These are phyloP conservation scores for Alauda arvensis DNA, from an alignment of 2,797 vertebrate genomes.

Conservation along the genomic window DNA sequence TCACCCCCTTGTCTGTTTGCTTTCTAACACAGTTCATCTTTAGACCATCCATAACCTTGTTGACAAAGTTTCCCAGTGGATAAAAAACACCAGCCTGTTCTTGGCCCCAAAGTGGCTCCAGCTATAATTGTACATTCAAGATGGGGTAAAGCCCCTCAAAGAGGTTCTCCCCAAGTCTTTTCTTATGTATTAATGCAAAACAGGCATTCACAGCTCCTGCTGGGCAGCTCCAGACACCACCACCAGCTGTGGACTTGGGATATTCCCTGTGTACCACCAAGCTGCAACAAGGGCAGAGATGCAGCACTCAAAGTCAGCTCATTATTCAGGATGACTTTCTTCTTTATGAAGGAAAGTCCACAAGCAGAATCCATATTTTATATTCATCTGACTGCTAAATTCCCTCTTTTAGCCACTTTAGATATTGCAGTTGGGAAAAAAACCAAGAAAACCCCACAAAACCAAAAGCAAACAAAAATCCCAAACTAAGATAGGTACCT, in stretches of 20 bases:
- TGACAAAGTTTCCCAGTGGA: neutral
- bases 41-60: neutral
- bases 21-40: neutral
- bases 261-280: neutral
- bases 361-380: neutral
- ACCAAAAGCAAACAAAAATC: neutral
- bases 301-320: neutral
- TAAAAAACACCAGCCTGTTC: neutral
- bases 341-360: neutral
- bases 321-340: neutral
- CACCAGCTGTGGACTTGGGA: neutral
- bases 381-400: neutral
- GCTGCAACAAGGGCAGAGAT: neutral
- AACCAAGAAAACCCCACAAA: too few relatives aligned
- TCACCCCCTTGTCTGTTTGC: neutral
- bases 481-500: neutral
- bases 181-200: neutral
- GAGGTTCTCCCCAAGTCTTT: neutral
- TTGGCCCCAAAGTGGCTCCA: neutral
- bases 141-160: neutral
- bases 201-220: neutral
- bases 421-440: neutral
- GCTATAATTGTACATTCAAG: accelerated
- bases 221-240: neutral
- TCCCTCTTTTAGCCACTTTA: neutral